phyloP scores from a whole-genome alignment of 1,140 invertebrate species.

The Macrosteles quadrilineatus region DNA sequence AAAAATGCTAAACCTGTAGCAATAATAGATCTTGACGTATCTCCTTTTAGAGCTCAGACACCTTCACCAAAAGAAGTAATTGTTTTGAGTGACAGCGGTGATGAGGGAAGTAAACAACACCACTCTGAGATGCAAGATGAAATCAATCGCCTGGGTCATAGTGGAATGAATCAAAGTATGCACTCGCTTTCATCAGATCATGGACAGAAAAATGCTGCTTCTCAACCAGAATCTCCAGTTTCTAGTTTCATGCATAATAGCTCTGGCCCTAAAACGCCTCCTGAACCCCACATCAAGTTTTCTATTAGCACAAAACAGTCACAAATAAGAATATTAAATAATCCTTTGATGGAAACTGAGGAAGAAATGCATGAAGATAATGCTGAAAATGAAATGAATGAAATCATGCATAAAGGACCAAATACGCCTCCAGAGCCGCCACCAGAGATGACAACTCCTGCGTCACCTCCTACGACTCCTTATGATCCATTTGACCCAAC shows the following conservation, averaged over 20 bases:
- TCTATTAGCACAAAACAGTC: slow-evolving; percentile 61
- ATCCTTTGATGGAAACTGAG: slow-evolving; percentile 61
- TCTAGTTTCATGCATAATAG: slow-evolving; percentile 34
- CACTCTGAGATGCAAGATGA: slow-evolving; percentile 30
- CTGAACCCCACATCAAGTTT: slow-evolving; percentile 71
- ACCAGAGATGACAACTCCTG: slow-evolving; percentile 43
- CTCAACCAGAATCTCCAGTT: slow-evolving; percentile 37
- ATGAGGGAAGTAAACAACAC: slow-evolving; percentile 53
- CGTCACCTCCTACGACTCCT: slow-evolving; percentile 63
- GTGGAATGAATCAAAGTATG: slow-evolving; percentile 18
- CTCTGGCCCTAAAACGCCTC: slow-evolving; percentile 71
- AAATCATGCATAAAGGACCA: slow-evolving; percentile 55
- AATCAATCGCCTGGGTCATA: slow-evolving; percentile 25
- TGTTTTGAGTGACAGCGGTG: slow-evolving; percentile 78
- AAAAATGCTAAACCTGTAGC: slow-evolving; percentile 67
- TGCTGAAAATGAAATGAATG: slow-evolving; percentile 53
- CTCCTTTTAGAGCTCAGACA: slow-evolving; percentile 77
- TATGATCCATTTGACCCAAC: slow-evolving; percentile 89
- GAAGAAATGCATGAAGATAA: slow-evolving; percentile 44
- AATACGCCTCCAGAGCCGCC: slow-evolving; percentile 66
- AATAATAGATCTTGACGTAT: slow-evolving; percentile 80
- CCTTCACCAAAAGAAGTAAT: slow-evolving; percentile 79
- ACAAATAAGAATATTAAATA: slow-evolving; percentile 58
- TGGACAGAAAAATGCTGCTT: slow-evolving; percentile 11
- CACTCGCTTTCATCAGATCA: slow-evolving; percentile 1